phyloP scores from a whole-genome alignment of 2,113 vertebrate genomes.

The Dunckerocampus dactyliophorus region DNA sequence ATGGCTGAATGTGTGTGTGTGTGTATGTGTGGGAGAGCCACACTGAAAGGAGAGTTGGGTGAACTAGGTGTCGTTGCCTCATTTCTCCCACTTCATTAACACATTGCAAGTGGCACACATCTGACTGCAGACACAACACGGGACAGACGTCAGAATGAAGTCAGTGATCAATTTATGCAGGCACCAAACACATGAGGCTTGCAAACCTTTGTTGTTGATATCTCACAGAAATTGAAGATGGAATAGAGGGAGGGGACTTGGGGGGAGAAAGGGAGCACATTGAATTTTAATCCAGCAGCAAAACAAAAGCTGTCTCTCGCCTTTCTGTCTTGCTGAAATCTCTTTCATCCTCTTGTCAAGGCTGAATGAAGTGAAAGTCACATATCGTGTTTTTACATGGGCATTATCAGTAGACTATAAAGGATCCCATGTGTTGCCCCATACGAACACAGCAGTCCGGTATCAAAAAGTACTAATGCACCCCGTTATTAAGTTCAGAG shows the following conservation, averaged over 20 bases:
- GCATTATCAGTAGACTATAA: slow-evolving; percentile 45
- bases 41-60: slow-evolving; percentile 26
- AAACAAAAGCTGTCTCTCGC: slow-evolving; percentile 52
- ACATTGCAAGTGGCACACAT: slow-evolving; percentile 42
- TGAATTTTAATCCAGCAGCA: slow-evolving; percentile 52
- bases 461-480: slow-evolving; percentile 53
- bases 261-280: slow-evolving; percentile 4
- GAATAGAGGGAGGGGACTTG: slow-evolving; percentile 29
- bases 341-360: slow-evolving; percentile 57
- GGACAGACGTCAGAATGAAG: slow-evolving; percentile 18
- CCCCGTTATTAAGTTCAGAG: slow-evolving; percentile 39
- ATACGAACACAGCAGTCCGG: slow-evolving; percentile 24
- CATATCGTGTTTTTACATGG: slow-evolving; percentile 22
- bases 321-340: slow-evolving; percentile 30
- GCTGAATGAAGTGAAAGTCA: slow-evolving; percentile 28
- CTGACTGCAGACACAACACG: slow-evolving; percentile 50
- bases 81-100: slow-evolving; percentile 68
- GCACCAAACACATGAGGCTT: slow-evolving; percentile 37
- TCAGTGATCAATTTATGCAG: slow-evolving; percentile 35
- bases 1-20: background rate
- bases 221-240: slow-evolving; percentile 59
- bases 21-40: background rate
- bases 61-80: slow-evolving; percentile 57
- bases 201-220: slow-evolving; percentile 51
- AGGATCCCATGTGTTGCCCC: background rate